Base-by-base conservation (phyloP, 2,888 invertebrate species). In the Drosophila anomelani region DNA sequence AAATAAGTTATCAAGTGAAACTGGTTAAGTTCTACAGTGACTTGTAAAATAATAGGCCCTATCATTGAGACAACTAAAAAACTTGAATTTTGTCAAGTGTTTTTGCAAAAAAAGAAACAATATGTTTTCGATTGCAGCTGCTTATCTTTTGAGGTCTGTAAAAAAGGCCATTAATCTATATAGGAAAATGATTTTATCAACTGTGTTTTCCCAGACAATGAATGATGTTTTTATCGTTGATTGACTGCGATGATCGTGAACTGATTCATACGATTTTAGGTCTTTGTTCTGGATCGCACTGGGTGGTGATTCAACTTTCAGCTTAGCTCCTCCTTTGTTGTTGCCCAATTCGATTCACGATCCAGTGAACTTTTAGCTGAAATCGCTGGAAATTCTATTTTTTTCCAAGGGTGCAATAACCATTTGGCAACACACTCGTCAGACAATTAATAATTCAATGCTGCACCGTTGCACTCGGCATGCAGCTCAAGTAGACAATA, bases 401-500 rank as follows among this genome's bases (percentile, higher is more conserved):
- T 26, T 57, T 58, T 20, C 58, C 62, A 62, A 62, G 62, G 62
- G 39, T 29, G 39, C 62, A 54, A 55, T 64, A 53, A 44, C 49
- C 73, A 73, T 76, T 67, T 43, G 74, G 60, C 44, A 69, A 81
- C 51, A 23, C 70, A 23, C 70, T 68, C 56, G 71, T 66, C 56
- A 51, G 72, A 58, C 67, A 56, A 72, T 78, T 76, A 64, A 63
- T 54, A 78, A 76, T 70, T 80, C 68, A 75, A 61, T 71, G 62
- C 34, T 43, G 51, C 34, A 47, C 32, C 47, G 47, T 7, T 62
- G 62, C 67, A 68, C 36, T 36, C 51, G 36, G 67, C 46, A 54
- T 71, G 51, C 63, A 70, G 64, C 63, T 57, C 53, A 63, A 56
- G 62, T 78, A 62, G 61, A 76, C 56, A 85, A 85, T 77, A 58